Percentiles rank a stretch among this genome's conserved stretches.
Conservation (phyloP, 1,140 invertebrate genomes). For the Odontomachus brunneus region DNA sequence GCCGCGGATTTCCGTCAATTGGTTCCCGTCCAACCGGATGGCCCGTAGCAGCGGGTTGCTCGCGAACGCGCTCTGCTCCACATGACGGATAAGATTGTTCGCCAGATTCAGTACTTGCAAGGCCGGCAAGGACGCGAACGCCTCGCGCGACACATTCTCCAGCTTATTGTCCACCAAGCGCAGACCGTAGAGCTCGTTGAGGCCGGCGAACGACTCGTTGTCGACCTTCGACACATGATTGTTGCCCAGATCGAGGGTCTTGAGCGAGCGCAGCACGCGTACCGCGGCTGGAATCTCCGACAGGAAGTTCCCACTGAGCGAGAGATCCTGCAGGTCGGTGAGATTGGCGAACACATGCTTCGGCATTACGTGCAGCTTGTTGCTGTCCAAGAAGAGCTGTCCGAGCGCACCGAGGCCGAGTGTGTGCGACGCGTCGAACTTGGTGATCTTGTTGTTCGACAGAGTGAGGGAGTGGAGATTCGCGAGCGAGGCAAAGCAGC, state of each 20-base stretch:
- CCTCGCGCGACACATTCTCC: conserved; percentile 92
- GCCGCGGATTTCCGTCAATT: conserved; percentile 93
- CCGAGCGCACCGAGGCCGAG: conserved; percentile 90
- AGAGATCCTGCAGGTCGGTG: conserved; percentile 93
- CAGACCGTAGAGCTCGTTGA: conserved; percentile 92
- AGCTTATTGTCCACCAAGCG: conserved; percentile 95
- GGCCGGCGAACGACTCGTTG: conserved; percentile 92
- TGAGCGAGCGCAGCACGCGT: conserved; percentile 89
- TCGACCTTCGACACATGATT: conserved; percentile 92
- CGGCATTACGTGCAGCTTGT: conserved; percentile 89
- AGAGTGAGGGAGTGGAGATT: conserved; percentile 92
- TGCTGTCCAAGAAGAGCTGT: conserved; percentile 91
- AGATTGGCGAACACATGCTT: conserved; percentile 92
- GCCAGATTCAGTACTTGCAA: conserved; percentile 96
- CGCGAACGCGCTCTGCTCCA: conserved; percentile 94
- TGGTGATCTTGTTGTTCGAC: conserved; percentile 90
- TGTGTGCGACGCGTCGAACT: conserved; percentile 90
- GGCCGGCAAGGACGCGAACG: conserved; percentile 92
- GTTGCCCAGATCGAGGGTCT: conserved; percentile 94
- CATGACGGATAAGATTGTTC: conserved; percentile 92
- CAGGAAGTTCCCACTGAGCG: conserved; percentile 93
- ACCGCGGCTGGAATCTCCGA: conserved; percentile 92
- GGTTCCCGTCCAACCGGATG: conserved; percentile 94
- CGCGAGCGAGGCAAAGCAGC: conserved; percentile 90
- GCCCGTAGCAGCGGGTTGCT: conserved; percentile 93